phyloP scores from a whole-genome alignment of 2,797 vertebrate species.

The Aeoliscus strigatus region DNA sequence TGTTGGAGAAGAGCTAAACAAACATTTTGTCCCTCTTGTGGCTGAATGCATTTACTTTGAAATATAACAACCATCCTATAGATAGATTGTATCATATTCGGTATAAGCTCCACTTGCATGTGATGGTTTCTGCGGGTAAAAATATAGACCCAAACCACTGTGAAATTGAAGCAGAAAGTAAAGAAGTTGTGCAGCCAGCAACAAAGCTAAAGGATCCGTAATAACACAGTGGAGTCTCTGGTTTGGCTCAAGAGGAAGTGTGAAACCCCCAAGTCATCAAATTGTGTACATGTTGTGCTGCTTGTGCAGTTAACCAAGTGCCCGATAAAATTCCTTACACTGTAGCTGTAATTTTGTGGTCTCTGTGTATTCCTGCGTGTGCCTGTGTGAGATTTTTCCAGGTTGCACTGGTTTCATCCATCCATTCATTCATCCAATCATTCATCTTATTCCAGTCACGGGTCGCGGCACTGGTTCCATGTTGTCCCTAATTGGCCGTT shows the following conservation, averaged over 20 bases:
- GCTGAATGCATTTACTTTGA: conserved; percentile 74
- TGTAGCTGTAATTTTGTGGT: conserved; percentile 17
- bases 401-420: conserved; percentile 32
- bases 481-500: conserved; percentile 49
- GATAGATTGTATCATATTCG: conserved; percentile 18
- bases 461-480: too few relatives aligned
- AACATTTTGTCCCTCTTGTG: conserved; percentile 71
- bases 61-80: conserved; percentile 55
- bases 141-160: conserved; percentile 20
- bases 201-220: conserved; percentile 24
- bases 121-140: conserved; percentile 19
- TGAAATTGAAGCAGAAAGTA: conserved; percentile 29
- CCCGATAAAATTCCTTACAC: conserved; percentile 26
- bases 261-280: conserved; percentile 36
- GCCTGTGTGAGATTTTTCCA: conserved; percentile 34
- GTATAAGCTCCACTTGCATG: conserved; percentile 2
- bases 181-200: conserved; percentile 33
- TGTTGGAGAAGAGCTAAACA: conserved; percentile 38
- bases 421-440: too few relatives aligned
- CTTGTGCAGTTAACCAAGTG: conserved; percentile 34
- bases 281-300: conserved; percentile 24
- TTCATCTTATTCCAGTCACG: too few relatives aligned
- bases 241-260: conserved; percentile 42
- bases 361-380: conserved; percentile 14
- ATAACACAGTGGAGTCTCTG: conserved; percentile 43